Evolutionary conservation across 2,113 vertebrate genomes (phyloP).

Genomic region (Sorex fumeus): DNA sequence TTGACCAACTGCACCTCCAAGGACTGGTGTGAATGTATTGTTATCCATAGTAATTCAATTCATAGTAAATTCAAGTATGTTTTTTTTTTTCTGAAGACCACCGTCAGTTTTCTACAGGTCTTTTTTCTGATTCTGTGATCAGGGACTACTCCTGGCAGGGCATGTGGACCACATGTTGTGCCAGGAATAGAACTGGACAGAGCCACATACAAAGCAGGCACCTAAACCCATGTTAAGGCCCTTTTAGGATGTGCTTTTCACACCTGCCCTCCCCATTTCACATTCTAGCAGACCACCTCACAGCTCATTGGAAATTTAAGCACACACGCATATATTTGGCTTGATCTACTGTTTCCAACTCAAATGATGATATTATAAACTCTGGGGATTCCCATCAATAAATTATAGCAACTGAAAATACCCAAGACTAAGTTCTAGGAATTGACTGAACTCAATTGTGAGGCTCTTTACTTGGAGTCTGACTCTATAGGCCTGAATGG

Average conservation of each 20-base stretch:
- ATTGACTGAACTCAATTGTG: neutral
- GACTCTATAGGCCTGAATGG: neutral
- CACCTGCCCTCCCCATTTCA: neutral
- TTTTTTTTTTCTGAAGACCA: too few relatives aligned
- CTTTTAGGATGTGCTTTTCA: neutral
- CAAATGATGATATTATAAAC: neutral
- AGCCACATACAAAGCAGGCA: too few relatives aligned
- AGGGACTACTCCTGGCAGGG: too few relatives aligned
- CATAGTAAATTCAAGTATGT: too few relatives aligned
- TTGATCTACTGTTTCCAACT: slow-evolving; percentile 26
- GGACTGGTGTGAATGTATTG: neutral
- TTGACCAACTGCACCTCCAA: neutral
- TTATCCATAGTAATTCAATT: neutral
- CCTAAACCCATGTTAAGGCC: neutral
- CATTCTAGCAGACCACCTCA: neutral
- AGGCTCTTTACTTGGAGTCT: neutral
- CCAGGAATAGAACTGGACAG: too few relatives aligned
- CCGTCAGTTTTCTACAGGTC: too few relatives aligned
- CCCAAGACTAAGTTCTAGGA: neutral
- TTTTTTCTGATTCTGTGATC: too few relatives aligned
- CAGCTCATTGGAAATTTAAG: neutral
- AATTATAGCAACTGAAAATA: neutral
- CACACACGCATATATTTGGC: neutral
- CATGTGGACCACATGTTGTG: too few relatives aligned
- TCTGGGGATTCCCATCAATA: neutral